phyloP scores from a whole-genome alignment of 2,888 invertebrate genomes.

The Nemurella pictetii region DNA sequence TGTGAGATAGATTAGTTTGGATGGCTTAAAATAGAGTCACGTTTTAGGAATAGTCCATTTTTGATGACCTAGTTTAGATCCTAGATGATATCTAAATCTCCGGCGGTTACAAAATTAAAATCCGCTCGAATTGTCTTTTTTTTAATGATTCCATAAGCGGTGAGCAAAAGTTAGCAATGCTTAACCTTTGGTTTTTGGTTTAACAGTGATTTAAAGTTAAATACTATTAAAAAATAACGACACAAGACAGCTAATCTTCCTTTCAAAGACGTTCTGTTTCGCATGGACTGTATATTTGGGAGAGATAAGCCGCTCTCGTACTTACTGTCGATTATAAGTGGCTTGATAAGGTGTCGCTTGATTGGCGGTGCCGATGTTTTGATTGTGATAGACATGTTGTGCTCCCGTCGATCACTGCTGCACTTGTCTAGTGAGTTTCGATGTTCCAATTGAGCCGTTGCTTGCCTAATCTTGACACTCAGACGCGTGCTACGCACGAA shows the following conservation, averaged over 20 bases:
- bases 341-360: background rate
- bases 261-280: too few relatives aligned
- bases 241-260: too few relatives aligned
- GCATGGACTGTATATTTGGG: background rate
- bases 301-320: background rate
- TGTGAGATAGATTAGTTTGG: background rate
- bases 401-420: background rate
- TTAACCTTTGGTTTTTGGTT: too few relatives aligned
- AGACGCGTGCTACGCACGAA: too few relatives aligned
- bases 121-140: too few relatives aligned
- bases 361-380: background rate
- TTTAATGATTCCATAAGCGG: too few relatives aligned
- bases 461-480: background rate
- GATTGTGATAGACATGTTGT: too few relatives aligned
- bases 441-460: background rate
- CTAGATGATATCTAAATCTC: too few relatives aligned
- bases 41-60: background rate
- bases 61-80: background rate
- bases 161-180: too few relatives aligned
- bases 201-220: too few relatives aligned
- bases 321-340: background rate
- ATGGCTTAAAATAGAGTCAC: background rate
- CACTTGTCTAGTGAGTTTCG: background rate
- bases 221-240: too few relatives aligned
- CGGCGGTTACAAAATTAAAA: too few relatives aligned